These are phyloP conservation scores for Orchestes rusci DNA, from an alignment of 2,888 invertebrate species.

Conservation along the genomic window DNA sequence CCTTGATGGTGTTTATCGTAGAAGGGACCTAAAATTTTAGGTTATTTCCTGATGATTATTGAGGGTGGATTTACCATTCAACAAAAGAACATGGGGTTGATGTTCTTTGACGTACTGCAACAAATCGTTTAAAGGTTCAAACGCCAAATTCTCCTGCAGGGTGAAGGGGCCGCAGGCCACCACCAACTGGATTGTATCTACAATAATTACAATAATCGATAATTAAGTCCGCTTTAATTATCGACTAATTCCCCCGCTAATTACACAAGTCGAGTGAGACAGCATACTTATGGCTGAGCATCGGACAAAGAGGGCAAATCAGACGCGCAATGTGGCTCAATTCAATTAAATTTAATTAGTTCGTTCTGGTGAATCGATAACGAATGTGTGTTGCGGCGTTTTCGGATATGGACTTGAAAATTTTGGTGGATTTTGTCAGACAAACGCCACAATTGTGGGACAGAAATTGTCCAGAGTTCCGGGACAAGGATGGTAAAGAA, in stretches of 20 bases:
- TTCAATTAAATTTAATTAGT: constrained; percentile 21
- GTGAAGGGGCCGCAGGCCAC: constrained; percentile 82
- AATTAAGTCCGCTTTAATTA: neutral
- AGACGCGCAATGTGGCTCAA: constrained; percentile 7
- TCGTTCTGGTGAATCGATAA: neutral
- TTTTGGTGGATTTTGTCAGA: constrained; percentile 28
- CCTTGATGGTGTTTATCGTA: constrained; percentile 30
- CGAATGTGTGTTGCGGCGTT: neutral
- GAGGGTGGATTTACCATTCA: constrained; percentile 83
- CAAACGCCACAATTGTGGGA: constrained; percentile 34
- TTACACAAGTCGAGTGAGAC: constrained; percentile 9
- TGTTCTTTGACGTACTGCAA: constrained; percentile 57
- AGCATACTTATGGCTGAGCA: too few relatives aligned
- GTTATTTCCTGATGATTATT: constrained; percentile 46
- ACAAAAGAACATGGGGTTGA: constrained; percentile 71
- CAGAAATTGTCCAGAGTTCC: constrained; percentile 30
- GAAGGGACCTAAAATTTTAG: too few relatives aligned
- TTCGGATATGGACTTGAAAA: too few relatives aligned
- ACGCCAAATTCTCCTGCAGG: constrained; percentile 64
- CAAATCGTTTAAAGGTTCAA: constrained; percentile 76
- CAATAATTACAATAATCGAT: constrained; percentile 20
- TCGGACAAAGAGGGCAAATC: too few relatives aligned
- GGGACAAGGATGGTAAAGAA: constrained; percentile 32
- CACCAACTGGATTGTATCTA: constrained; percentile 53
- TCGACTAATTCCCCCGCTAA: constrained; percentile 11